Evolutionary conservation across 2,797 vertebrate species (phyloP).

Genomic region (Sebastes steindachneri): DNA sequence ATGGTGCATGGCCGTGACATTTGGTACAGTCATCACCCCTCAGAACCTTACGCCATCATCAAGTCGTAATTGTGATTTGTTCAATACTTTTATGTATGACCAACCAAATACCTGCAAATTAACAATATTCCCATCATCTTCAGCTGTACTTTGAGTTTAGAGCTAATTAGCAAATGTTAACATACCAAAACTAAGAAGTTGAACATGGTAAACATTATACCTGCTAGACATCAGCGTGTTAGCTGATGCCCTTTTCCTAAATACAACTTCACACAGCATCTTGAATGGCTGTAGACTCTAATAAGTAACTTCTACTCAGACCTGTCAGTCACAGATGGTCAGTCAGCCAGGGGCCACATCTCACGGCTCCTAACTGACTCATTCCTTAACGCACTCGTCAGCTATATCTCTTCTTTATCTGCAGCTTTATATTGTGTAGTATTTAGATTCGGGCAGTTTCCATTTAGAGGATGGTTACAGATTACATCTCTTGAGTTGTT

Average conservation of each 20-base stretch:
- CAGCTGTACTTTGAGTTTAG: neutral
- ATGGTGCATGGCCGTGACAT: neutral
- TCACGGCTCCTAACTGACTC: neutral
- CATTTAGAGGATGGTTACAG: slow-evolving; percentile 30
- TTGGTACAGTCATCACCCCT: neutral
- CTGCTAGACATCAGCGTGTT: neutral
- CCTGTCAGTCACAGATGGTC: neutral
- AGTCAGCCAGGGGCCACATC: neutral
- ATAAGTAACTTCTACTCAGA: neutral
- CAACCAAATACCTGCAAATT: neutral
- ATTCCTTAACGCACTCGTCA: neutral
- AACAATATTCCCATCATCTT: neutral
- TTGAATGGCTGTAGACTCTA: neutral
- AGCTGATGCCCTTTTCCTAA: neutral
- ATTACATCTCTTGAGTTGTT: slow-evolving; percentile 46
- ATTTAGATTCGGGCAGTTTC: slow-evolving; percentile 17
- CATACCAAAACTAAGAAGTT: neutral
- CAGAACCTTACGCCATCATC: neutral
- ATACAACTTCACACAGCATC: neutral
- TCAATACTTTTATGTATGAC: too few species aligned
- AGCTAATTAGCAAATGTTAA: neutral
- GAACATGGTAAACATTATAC: neutral
- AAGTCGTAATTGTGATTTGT: neutral
- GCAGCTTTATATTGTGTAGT: neutral
- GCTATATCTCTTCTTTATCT: neutral